Percentiles rank a stretch among this genome's conserved stretches.
Evolutionary conservation across 2,113 vertebrate species (phyloP).

Genomic region (Myrmecobius fasciatus): DNA sequence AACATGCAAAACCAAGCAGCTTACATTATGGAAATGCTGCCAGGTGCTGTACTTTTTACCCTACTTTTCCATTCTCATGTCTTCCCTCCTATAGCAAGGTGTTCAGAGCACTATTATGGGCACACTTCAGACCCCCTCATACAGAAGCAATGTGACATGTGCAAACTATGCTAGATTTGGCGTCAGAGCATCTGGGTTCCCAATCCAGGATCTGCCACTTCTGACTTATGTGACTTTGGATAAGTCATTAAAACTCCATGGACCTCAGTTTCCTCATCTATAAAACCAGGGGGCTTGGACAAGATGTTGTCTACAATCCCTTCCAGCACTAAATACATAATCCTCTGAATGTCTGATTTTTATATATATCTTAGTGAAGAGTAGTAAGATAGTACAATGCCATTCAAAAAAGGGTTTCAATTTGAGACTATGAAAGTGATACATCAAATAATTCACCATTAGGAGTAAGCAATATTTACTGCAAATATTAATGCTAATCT

Average conservation of each 20-base stretch:
- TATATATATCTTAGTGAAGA: neutral
- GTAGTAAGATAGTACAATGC: neutral
- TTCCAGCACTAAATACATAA: neutral
- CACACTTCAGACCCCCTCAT: neutral
- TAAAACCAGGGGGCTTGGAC: neutral
- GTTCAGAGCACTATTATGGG: neutral
- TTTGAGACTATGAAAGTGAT: constrained; percentile 15
- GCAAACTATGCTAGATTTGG: neutral
- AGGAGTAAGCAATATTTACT: constrained; percentile 1
- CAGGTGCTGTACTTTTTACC: neutral
- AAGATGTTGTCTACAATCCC: neutral
- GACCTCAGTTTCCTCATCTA: neutral
- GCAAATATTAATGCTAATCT: neutral
- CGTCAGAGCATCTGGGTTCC: neutral
- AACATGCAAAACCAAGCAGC: neutral
- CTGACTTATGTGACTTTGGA: neutral
- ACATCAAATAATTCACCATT: neutral
- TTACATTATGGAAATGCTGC: neutral
- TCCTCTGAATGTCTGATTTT: neutral
- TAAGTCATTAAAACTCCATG: neutral
- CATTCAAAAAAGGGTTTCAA: neutral
- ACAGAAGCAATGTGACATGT: neutral
- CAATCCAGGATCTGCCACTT: neutral
- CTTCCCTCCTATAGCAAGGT: neutral
- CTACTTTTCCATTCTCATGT: neutral